Evolutionary conservation across 2,113 vertebrate genomes (phyloP).

Genomic region (Corynorhinus townsendii): DNA sequence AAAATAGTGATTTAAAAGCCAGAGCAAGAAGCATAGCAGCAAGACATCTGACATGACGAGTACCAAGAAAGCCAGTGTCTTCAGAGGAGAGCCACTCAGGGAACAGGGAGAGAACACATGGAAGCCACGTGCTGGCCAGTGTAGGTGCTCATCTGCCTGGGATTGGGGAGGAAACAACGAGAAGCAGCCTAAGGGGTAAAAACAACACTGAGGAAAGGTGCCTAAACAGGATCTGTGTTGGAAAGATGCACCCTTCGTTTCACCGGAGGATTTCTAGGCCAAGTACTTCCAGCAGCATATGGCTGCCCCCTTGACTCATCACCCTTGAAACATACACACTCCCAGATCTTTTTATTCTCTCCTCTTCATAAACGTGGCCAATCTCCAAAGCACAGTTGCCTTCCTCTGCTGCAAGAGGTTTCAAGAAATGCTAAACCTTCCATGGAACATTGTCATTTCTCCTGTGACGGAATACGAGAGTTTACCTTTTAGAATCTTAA

Average conservation of each 20-base stretch:
- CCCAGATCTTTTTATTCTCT: not conserved
- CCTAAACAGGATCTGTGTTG: not conserved
- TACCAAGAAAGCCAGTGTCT: not conserved
- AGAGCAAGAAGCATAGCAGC: not conserved
- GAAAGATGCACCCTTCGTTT: not conserved
- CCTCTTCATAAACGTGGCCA: not conserved
- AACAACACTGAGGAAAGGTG: not conserved
- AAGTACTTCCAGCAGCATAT: not conserved
- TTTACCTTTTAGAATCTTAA: conserved; percentile 38
- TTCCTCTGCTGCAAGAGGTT: not conserved
- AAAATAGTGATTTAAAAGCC: not conserved
- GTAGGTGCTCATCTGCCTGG: conserved; percentile 6
- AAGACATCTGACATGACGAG: not conserved
- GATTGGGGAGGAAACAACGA: conserved; percentile 34
- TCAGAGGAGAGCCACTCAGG: not conserved
- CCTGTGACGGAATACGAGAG: not conserved
- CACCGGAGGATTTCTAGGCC: not conserved
- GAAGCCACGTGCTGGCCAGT: conserved; percentile 56
- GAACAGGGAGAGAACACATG: conserved; percentile 55
- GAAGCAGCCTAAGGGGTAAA: conserved; percentile 37
- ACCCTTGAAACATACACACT: not conserved
- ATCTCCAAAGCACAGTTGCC: not conserved
- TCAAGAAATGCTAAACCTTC: not conserved
- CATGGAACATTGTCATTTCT: not conserved
- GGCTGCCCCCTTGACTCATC: not conserved